Base-by-base conservation (phyloP, 2,113 vertebrate species). In the Arvicanthis niloticus region DNA sequence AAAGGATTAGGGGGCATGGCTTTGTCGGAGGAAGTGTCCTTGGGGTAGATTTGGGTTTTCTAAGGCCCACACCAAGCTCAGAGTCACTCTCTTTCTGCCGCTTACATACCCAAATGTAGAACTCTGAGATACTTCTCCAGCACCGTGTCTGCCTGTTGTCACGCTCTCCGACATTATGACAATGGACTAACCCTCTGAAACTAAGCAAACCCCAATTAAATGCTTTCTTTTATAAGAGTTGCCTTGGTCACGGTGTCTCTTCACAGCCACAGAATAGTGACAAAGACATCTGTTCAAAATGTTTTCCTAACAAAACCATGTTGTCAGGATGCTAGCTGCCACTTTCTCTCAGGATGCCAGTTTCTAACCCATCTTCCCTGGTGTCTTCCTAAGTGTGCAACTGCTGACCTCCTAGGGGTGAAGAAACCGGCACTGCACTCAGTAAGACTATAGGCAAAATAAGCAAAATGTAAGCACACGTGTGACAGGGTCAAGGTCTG, bases 241-340 rank as follows among this genome's bases (percentile, higher is more conserved):
- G 37, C 24, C 80, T 60, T 84, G n/a, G 80, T 84, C 80, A 60
- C 4, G 13, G n/a, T 60, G n/a, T 82, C 56, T 82, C 80, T 60
- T 82, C 80, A n/a, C 34, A 81, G 78, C 78, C 56, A 58, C 51
- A 81, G 10, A 56, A n/a, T 34, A n/a, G 21, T 81, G 34, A 81
- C 53, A 53, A 58, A 13, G 51, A 58, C 53, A 40, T 60, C 80
- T 29, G 60, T 65, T 85, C 26, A 85, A 78, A 95, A 81, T 92
- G 80, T 95, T 87, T 90, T 93, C 67, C 42, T 88, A 42, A 51
- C 48, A 81, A 93, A 82, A 82, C 34, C 15, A 81, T 29, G 7
- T 56, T 92, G 48, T 87, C 56, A 72, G 53, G 73, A 93, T n/a
- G 24, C 78, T 65, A 34, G 11, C 58, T 31, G 13, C 60, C 34